Conservation (phyloP, 2,797 vertebrate species). For the Lagodon rhomboides region DNA sequence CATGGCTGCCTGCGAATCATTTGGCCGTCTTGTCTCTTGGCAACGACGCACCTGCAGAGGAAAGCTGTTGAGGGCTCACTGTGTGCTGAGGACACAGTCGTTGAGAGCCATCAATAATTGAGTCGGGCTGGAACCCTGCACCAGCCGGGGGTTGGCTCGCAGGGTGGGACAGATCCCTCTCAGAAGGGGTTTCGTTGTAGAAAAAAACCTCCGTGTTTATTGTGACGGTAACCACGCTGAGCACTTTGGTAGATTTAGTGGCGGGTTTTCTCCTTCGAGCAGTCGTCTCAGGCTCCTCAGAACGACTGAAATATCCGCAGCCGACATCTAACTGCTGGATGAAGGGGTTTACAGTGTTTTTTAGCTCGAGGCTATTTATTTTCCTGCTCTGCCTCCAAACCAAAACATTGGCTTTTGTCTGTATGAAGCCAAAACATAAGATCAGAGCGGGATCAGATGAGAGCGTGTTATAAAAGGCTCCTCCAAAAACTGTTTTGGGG, state of each 20-base stretch:
- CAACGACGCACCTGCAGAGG: constrained; percentile 78
- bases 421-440: constrained; percentile 44
- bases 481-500: constrained; percentile 4
- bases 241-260: constrained; percentile 26
- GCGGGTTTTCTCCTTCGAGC: constrained; percentile 9
- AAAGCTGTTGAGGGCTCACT: constrained; percentile 63
- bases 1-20: constrained; percentile 62
- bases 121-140: constrained; percentile 74
- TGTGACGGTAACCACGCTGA: constrained; percentile 6
- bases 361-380: constrained; percentile 38
- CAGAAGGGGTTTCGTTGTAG: constrained; percentile 22
- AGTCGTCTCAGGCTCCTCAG: constrained; percentile 31
- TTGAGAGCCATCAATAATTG: constrained; percentile 84
- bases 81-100: constrained; percentile 63
- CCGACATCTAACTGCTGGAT: constrained; percentile 13
- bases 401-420: constrained; percentile 43
- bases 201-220: constrained; percentile 35
- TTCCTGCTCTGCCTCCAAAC: constrained; percentile 28
- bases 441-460: constrained; percentile 39
- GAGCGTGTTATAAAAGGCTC: constrained; percentile 20
- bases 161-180: constrained; percentile 51
- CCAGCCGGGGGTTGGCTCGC: constrained; percentile 75
- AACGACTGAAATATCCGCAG: constrained; percentile 31
- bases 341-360: constrained; percentile 19
- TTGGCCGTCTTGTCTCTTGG: constrained; percentile 74